These are phyloP conservation scores for Sprattus sprattus DNA, from an alignment of 2,113 vertebrate species.

Conservation along the genomic window DNA sequence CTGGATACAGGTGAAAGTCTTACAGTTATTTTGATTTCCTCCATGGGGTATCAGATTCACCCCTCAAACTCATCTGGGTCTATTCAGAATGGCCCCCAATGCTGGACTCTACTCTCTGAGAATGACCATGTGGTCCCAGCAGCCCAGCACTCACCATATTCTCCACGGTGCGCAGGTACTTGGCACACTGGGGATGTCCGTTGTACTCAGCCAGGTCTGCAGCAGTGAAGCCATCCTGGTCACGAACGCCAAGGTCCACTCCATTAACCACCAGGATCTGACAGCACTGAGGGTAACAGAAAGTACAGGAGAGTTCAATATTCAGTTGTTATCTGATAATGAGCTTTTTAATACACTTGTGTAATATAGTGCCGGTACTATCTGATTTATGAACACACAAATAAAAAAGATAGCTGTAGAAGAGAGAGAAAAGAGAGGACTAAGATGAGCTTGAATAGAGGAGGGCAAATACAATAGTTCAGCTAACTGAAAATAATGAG, in stretches of 20 bases:
- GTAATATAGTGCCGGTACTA: not conserved
- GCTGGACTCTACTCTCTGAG: not conserved
- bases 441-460: too few relatives aligned
- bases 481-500: not conserved
- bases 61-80: too few relatives aligned
- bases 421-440: not conserved
- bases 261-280: constrained; percentile 97
- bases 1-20: too few relatives aligned
- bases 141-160: constrained; percentile 79
- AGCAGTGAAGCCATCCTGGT: constrained; percentile 88
- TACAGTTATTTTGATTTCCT: not conserved
- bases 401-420: not conserved
- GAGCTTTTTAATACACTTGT: not conserved
- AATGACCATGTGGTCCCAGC: not conserved
- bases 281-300: constrained; percentile 78
- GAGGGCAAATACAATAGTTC: not conserved
- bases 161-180: constrained; percentile 93
- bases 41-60: not conserved
- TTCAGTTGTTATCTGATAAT: not conserved
- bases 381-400: not conserved
- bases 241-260: constrained; percentile 82
- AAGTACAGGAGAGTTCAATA: not conserved
- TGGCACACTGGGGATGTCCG: constrained; percentile 88
- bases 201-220: constrained; percentile 93
- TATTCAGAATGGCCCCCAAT: not conserved